Evolutionary conservation across 2,797 vertebrate species (phyloP), one percentile per base, ranked within the genome.

Genomic region (Myotis myotis): DNA sequence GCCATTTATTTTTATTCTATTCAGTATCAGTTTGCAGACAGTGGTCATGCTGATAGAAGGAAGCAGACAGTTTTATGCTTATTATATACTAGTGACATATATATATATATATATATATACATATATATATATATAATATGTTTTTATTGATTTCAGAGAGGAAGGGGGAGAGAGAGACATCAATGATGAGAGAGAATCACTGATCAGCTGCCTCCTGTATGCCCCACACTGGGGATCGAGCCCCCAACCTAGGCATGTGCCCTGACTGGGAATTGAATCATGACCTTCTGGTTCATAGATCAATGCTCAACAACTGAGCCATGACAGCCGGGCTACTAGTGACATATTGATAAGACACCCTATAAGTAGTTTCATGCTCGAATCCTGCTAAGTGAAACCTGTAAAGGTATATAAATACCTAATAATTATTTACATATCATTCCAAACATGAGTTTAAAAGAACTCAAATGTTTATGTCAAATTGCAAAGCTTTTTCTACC

Each of bases 381-480:
- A 75, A 55, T 95, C 41, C 60, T 55, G 44, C 30, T 80, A 85
- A 81, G 33, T 84, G 41, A 97, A 90, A 93, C n/a, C 76, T 41
- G 19, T 93, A 93, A 95, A 44, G 15, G 38, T 57, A 60, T 55
- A 60, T 89, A 57, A 74, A 70, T 76, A 92, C 30, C 12, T 70
- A 60, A 68, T 25, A 80, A 47, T 87, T 92, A 66, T 23, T 93
- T 81, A 60, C 10, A 19, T 36, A 64, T 62, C 53, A 94, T 62
- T 64, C 30, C 55, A 86, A 81, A 84, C 9, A 44, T 12, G 15
- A 41, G 62, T 87, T 53, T 82, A 78, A 71, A 87, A 64, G 38
- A 93, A 49, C 66, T 88, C 86, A 4, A 64, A 28, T 70, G 28
- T 95, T 47, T 83, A 74, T 5, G 36, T 64, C 53, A 64, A 57